Evolutionary conservation across 2,113 vertebrate genomes (phyloP), one percentile per base, ranked within the genome.

Genomic region (Anhinga rufa): DNA sequence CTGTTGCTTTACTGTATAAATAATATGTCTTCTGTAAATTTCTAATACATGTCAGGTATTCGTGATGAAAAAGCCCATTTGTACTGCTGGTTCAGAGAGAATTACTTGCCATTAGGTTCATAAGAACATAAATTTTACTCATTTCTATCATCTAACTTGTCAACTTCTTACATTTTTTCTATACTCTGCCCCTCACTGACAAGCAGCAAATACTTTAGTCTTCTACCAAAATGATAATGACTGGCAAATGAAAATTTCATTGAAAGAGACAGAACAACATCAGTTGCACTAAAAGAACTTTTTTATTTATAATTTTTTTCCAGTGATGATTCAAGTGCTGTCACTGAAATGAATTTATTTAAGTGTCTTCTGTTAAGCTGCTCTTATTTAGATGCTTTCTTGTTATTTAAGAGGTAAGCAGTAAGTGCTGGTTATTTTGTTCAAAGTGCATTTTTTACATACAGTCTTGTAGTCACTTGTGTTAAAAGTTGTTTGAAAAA

Each of bases 31-130:
- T 97, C 96, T 97, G 94, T 96, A 98, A 98, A 97, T 93, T 98
- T 98, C 95, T 96, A 96, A 97, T 96, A 96, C 92, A 96, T 1
- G 51, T 98, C 97, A 98, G 96, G 95, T 97, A 96, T 97, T 97
- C 93, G 82, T 97, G 96, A 97, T 97, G 96, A 97, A 97, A 98
- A 98, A 97, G 93, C 96, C 97, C 97, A 97, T 98, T 98, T 97
- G 96, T 98, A 97, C 97, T 97, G 96, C 95, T 10, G 38, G 96
- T 98, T 98, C 94, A 97, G 96, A 98, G 97, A 98, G 98, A 98
- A 98, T 98, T 98, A 97, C 98, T 98, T 98, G 96, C 97, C 97
- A 98, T 98, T 98, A 98, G 95, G 90, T 97, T 97, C 96, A 84
- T 92, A 96, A 93, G 97, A 96, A 97, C 93, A 85, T 98, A 98